These are phyloP conservation scores for Ifrita kowaldi DNA, from an alignment of 2,113 vertebrate species.

Conservation along the genomic window DNA sequence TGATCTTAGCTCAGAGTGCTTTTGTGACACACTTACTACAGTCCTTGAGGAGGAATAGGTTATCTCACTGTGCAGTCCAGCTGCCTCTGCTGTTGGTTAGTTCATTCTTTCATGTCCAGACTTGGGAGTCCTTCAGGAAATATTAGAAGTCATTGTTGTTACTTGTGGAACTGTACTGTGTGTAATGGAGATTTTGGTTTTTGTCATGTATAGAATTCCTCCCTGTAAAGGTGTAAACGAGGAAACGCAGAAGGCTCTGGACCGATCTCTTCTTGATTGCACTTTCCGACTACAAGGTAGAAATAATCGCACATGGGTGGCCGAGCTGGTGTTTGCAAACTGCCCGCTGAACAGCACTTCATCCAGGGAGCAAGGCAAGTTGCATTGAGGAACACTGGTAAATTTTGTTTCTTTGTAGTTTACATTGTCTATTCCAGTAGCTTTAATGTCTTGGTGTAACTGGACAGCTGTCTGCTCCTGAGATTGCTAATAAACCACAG, in stretches of 20 bases:
- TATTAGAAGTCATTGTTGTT: not conserved
- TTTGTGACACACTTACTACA: not conserved
- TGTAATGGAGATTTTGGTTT: not conserved
- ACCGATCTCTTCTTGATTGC: slow-evolving; percentile 92
- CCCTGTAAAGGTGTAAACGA: slow-evolving; percentile 90
- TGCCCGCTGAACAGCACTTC: slow-evolving; percentile 93
- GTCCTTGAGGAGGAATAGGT: not conserved
- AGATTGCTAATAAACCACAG: not conserved
- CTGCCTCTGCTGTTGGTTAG: not conserved
- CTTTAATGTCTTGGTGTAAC: not conserved
- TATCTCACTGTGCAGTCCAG: not conserved
- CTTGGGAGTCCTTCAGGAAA: not conserved
- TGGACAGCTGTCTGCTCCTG: not conserved
- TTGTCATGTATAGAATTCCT: slow-evolving; percentile 81
- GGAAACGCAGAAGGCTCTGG: slow-evolving; percentile 90
- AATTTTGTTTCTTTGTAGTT: not conserved
- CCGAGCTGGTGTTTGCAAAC: slow-evolving; percentile 93
- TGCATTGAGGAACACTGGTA: not conserved
- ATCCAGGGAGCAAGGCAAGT: slow-evolving; percentile 91
- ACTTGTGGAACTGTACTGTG: not conserved
- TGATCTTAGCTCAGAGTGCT: not conserved
- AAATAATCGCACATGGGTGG: slow-evolving; percentile 98
- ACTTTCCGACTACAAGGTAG: slow-evolving; percentile 97
- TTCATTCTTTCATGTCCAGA: not conserved
- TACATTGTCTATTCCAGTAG: not conserved